Conservation (phyloP, 2,797 vertebrate species). For the Gouania willdenowi region DNA sequence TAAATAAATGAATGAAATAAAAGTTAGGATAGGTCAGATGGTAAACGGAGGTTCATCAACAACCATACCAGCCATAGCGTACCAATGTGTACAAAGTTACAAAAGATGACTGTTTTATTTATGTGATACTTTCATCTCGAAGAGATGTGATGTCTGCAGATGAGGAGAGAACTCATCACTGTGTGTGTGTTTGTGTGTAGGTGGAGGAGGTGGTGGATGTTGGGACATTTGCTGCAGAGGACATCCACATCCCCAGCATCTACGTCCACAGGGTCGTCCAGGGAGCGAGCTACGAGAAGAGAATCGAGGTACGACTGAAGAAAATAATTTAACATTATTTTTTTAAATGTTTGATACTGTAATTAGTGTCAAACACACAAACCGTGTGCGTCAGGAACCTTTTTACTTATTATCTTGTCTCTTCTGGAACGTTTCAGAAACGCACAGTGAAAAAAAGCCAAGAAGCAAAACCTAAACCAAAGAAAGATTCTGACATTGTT, state of each 20-base stretch:
- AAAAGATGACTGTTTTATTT: constrained; percentile 12
- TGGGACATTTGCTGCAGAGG: constrained; percentile 89
- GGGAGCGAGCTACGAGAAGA: constrained; percentile 88
- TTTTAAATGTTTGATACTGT: too few relatives aligned
- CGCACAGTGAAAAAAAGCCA: constrained; percentile 82
- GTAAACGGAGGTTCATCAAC: too few relatives aligned
- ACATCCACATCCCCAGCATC: constrained; percentile 95
- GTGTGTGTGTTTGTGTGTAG: constrained; percentile 58
- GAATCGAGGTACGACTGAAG: constrained; percentile 87
- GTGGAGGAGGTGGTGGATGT: constrained; percentile 97
- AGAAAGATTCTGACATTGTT: constrained; percentile 83
- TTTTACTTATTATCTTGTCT: too few relatives aligned
- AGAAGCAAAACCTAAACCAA: constrained; percentile 76
- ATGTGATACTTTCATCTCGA: constrained; percentile 31
- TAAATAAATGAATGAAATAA: too few relatives aligned
- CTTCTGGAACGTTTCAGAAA: constrained; percentile 73
- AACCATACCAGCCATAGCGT: too few relatives aligned
- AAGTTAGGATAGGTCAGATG: too few relatives aligned
- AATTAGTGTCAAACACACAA: too few relatives aligned
- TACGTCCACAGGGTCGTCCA: constrained; percentile 90
- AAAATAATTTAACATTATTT: neutral
- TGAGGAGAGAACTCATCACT: constrained; percentile 11
- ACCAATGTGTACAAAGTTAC: too few relatives aligned
- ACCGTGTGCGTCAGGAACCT: too few relatives aligned
- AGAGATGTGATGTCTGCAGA: too few relatives aligned